A percentile compares a stretch with the other conserved stretches of the same genome.
Evolutionary conservation across 2,888 invertebrate species (phyloP).

Genomic region (Thera obeliscata): DNA sequence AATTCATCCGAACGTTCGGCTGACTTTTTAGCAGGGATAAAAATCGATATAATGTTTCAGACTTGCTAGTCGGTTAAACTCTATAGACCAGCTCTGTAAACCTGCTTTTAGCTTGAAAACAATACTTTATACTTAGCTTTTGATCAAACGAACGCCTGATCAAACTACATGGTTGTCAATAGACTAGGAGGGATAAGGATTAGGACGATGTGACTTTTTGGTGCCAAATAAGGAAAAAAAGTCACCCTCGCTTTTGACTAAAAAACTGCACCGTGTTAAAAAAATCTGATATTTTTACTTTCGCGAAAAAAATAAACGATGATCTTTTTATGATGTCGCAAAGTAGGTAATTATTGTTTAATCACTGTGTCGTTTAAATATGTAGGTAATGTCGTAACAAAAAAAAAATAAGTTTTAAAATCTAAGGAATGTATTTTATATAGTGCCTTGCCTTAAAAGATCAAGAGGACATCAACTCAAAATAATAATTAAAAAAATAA

Average conservation of each 20-base stretch:
- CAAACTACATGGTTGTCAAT: slow-evolving; percentile 30
- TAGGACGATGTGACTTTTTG: slow-evolving; percentile 28
- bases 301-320: not conserved
- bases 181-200: slow-evolving; percentile 15
- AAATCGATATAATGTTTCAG: too few species aligned
- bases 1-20: too few species aligned
- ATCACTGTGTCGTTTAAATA: too few species aligned
- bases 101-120: slow-evolving; percentile 2
- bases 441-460: too few species aligned
- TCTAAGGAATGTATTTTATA: too few species aligned
- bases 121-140: slow-evolving; percentile 19
- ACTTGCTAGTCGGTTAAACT: too few species aligned
- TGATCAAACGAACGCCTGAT: slow-evolving; percentile 30
- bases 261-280: not conserved
- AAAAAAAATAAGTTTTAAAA: too few species aligned
- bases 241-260: not conserved
- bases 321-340: too few species aligned
- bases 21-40: too few species aligned
- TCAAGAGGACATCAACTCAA: too few species aligned
- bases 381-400: too few species aligned
- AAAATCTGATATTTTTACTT: not conserved
- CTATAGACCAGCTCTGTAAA: not conserved
- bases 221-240: slow-evolving; percentile 24
- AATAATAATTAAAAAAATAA: not conserved
- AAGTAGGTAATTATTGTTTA: too few species aligned